These are phyloP conservation scores for Ptychodera flava DNA, from an alignment of 35 echinoderm and acorn worm species.

Conservation along the genomic window DNA sequence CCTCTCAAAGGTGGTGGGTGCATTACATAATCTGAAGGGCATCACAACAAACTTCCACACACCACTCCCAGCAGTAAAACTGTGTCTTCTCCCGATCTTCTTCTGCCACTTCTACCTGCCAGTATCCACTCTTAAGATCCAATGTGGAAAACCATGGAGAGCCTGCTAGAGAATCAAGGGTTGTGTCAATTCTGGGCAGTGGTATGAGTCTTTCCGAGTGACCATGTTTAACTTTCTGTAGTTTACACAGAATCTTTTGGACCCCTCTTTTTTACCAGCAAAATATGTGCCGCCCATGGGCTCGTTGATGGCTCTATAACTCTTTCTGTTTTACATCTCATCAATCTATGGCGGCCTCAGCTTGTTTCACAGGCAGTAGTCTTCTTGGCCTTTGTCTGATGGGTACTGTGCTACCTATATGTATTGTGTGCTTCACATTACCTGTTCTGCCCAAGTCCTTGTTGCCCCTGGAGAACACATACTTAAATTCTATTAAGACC, in stretches of 20 bases:
- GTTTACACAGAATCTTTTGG: not conserved
- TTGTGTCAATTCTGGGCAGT: conserved; percentile 24
- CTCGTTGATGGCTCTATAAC: conserved; percentile 12
- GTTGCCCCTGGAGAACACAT: conserved; percentile 30
- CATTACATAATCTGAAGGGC: conserved; percentile 24
- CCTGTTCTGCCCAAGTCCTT: conserved; percentile 15
- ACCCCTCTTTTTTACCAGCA: not conserved
- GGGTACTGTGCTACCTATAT: conserved; percentile 9
- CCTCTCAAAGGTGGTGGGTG: conserved; percentile 20
- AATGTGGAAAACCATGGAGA: conserved; percentile 36
- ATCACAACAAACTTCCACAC: conserved; percentile 18
- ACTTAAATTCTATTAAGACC: conserved; percentile 3
- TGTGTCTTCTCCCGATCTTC: conserved; percentile 51
- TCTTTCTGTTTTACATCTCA: conserved; percentile 42
- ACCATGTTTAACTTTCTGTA: not conserved
- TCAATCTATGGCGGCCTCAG: conserved; percentile 11
- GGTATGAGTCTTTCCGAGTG: no score
- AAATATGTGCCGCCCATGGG: not conserved
- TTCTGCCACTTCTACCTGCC: conserved; percentile 24
- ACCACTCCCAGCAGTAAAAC: no score
- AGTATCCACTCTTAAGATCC: conserved; percentile 30
- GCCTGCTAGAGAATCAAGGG: conserved; percentile 26
- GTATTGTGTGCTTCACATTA: conserved; percentile 17
- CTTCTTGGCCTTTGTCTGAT: conserved; percentile 11
- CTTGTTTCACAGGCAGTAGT: not conserved